Conservation (phyloP, 2,797 vertebrate species). For the Enteromius trimaculatus region DNA sequence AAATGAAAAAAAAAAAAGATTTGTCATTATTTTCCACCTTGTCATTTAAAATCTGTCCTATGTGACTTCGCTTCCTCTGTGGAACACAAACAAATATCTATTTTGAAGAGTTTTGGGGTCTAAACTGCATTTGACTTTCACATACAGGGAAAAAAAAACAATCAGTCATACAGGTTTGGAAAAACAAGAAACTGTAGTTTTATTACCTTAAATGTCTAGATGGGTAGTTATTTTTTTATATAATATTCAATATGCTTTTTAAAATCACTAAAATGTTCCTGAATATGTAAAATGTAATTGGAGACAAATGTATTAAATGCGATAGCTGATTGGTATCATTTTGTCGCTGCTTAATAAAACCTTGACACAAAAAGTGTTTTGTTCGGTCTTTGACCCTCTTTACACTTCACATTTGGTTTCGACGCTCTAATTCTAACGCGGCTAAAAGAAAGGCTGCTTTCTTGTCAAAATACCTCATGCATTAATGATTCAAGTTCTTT, state of each 20-base stretch:
- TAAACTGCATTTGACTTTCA: neutral
- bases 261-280: neutral
- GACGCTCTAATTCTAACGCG: neutral
- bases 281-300: neutral
- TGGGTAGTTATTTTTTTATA: neutral
- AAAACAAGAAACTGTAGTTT: neutral
- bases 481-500: conserved; percentile 40
- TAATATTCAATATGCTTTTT: neutral
- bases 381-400: neutral
- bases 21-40: too few relatives aligned
- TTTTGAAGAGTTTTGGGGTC: neutral
- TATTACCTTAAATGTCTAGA: neutral
- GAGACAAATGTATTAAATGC: neutral
- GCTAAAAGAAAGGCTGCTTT: conserved; percentile 20
- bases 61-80: neutral
- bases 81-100: neutral
- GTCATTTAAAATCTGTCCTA: neutral
- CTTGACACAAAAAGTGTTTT: neutral
- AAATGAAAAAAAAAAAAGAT: neutral
- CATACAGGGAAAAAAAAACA: neutral
- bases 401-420: conserved; percentile 12
- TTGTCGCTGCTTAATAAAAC: conserved; percentile 1
- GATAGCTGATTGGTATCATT: conserved; percentile 1
- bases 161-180: neutral
- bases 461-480: conserved; percentile 46